These are phyloP conservation scores for Apocheima hispidaria DNA, from an alignment of 2,888 invertebrate genomes.

Conservation along the genomic window DNA sequence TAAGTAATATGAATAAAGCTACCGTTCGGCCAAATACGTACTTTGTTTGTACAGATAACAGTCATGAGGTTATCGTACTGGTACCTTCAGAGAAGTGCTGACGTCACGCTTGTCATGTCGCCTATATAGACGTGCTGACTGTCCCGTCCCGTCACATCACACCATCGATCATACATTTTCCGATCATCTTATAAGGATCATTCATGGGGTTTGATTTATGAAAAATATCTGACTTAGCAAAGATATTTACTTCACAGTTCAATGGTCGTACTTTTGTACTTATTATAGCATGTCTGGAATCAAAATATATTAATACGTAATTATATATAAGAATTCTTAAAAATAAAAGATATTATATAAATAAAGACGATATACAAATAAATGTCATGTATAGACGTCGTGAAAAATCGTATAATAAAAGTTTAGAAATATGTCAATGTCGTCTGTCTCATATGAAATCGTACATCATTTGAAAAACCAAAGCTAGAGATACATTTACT, in stretches of 20 bases:
- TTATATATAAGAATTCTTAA: no score
- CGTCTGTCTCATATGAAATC: no score
- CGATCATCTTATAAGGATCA: slow-evolving; percentile 18
- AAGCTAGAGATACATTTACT: no score
- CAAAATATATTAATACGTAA: neutral
- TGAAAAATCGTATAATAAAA: no score
- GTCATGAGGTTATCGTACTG: slow-evolving; percentile 7
- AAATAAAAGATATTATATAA: no score
- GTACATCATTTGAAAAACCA: no score
- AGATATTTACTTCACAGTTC: neutral
- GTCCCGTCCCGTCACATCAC: slow-evolving; percentile 16
- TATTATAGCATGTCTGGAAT: neutral
- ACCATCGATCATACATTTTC: slow-evolving; percentile 19
- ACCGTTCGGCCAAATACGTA: neutral
- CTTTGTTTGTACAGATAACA: slow-evolving; percentile 1
- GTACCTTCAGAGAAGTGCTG: slow-evolving; percentile 7
- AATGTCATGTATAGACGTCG: no score
- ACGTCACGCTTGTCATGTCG: slow-evolving; percentile 20
- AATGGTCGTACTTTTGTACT: neutral
- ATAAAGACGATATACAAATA: no score
- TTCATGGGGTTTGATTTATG: slow-evolving; percentile 24
- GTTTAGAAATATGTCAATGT: no score
- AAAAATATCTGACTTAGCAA: slow-evolving; percentile 9
- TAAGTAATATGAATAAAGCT: slow-evolving; percentile 17
- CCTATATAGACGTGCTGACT: slow-evolving; percentile 16